Evolutionary conservation across 2,888 invertebrate genomes (phyloP).

Genomic region (Synergus gifuensis): DNA sequence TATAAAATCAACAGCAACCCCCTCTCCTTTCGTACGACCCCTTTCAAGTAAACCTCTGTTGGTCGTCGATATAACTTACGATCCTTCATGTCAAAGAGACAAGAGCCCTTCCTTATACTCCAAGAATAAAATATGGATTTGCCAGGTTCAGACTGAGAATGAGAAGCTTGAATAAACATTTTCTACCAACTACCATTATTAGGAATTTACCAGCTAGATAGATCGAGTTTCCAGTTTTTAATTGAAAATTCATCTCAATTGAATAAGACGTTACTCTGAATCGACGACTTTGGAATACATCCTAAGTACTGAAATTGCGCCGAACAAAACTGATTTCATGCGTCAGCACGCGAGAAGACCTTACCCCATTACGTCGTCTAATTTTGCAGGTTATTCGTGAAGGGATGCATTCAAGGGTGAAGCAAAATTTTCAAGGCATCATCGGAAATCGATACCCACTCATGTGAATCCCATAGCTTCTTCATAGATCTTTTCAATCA

Average conservation of each 20-base stretch:
- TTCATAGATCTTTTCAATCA: constrained; percentile 39
- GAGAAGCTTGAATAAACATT: neutral
- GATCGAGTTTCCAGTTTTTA: neutral
- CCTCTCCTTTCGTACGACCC: neutral
- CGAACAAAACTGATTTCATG: constrained; percentile 64
- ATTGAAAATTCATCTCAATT: neutral
- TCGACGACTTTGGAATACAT: neutral
- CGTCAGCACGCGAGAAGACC: constrained; percentile 61
- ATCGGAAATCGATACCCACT: constrained; percentile 57
- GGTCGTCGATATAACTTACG: constrained; percentile 4
- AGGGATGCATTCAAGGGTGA: constrained; percentile 19
- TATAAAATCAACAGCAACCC: constrained; percentile 64
- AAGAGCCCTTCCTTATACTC: neutral
- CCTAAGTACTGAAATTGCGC: constrained; percentile 43
- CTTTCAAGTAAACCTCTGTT: constrained; percentile 12
- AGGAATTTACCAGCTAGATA: neutral
- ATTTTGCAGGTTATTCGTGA: constrained; percentile 51
- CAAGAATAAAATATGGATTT: neutral
- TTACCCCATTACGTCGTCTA: constrained; percentile 59
- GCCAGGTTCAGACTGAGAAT: neutral
- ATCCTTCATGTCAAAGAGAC: neutral
- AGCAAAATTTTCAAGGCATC: constrained; percentile 44
- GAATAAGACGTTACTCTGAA: neutral
- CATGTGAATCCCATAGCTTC: constrained; percentile 41
- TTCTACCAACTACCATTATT: neutral